Conservation (phyloP, 1,140 invertebrate genomes). For the Drosophila nigrodunni region DNA sequence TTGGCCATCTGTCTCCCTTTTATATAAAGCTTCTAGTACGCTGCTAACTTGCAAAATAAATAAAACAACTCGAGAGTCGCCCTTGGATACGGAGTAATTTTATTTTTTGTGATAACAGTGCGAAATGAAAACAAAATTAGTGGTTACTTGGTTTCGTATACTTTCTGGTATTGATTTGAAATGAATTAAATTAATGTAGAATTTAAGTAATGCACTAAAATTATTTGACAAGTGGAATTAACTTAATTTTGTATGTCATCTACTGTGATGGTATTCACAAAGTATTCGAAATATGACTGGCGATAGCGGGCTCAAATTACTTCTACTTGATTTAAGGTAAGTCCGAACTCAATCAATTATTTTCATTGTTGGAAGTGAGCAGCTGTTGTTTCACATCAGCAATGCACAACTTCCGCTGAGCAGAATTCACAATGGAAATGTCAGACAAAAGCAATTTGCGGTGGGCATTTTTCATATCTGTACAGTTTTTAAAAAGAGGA, state of each 20-base stretch:
- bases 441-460: slow-evolving; percentile 32
- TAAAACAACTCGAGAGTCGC: no score
- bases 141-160: slow-evolving; percentile 52
- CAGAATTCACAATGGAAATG: slow-evolving; percentile 25
- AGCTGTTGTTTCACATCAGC: slow-evolving; percentile 24
- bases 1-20: no score
- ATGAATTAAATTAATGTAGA: neutral
- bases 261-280: no score
- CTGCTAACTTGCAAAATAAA: no score
- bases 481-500: neutral
- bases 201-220: neutral
- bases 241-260: no score
- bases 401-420: slow-evolving; percentile 25
- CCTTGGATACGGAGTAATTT: no score
- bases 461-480: slow-evolving; percentile 17
- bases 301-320: no score
- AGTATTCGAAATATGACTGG: no score
- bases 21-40: no score
- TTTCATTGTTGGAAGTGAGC: slow-evolving; percentile 16
- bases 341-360: neutral
- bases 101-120: slow-evolving; percentile 59
- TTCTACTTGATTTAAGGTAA: neutral
- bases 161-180: neutral
- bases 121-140: slow-evolving; percentile 73
- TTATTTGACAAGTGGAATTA: neutral